phyloP scores from a whole-genome alignment of 2,888 invertebrate species.

The Drosophila koepferae region DNA sequence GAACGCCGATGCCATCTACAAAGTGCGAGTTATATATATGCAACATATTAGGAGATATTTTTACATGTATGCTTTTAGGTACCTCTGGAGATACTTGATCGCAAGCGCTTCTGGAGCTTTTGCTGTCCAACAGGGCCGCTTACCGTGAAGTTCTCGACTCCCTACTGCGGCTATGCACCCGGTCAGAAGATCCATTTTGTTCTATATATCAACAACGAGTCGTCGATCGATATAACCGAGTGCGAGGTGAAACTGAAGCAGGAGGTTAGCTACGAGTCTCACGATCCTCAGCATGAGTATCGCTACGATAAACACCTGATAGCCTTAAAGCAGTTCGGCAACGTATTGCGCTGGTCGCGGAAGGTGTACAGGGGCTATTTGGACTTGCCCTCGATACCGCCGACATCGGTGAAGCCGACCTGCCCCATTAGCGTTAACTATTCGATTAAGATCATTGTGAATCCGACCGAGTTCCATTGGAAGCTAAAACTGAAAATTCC shows the following conservation, averaged over 20 bases:
- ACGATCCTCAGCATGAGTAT: slow-evolving; percentile 84
- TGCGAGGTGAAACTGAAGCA: slow-evolving; percentile 89
- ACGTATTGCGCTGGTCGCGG: slow-evolving; percentile 87
- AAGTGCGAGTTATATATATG: slow-evolving; percentile 85
- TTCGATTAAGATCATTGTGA: slow-evolving; percentile 88
- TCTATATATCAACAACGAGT: slow-evolving; percentile 91
- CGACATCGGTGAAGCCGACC: slow-evolving; percentile 90
- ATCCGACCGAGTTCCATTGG: slow-evolving; percentile 87
- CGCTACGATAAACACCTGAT: slow-evolving; percentile 84
- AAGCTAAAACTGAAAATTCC: slow-evolving; percentile 89
- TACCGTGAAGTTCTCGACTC: slow-evolving; percentile 85
- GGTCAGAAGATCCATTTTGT: slow-evolving; percentile 90
- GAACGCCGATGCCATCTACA: slow-evolving; percentile 90
- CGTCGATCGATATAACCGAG: slow-evolving; percentile 88
- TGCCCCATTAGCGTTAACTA: slow-evolving; percentile 91
- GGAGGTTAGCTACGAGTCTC: slow-evolving; percentile 86
- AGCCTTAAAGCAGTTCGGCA: slow-evolving; percentile 86
- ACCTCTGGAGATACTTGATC: slow-evolving; percentile 83
- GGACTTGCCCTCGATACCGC: slow-evolving; percentile 90
- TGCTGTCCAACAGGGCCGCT: slow-evolving; percentile 84
- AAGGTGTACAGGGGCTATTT: slow-evolving; percentile 88
- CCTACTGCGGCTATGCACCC: slow-evolving; percentile 91
- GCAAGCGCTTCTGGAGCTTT: slow-evolving; percentile 84
- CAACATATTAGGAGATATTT: background rate
- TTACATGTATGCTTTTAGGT: slow-evolving; percentile 58